Conservation (phyloP, 2,888 invertebrate species). For the Lagria hirta region DNA sequence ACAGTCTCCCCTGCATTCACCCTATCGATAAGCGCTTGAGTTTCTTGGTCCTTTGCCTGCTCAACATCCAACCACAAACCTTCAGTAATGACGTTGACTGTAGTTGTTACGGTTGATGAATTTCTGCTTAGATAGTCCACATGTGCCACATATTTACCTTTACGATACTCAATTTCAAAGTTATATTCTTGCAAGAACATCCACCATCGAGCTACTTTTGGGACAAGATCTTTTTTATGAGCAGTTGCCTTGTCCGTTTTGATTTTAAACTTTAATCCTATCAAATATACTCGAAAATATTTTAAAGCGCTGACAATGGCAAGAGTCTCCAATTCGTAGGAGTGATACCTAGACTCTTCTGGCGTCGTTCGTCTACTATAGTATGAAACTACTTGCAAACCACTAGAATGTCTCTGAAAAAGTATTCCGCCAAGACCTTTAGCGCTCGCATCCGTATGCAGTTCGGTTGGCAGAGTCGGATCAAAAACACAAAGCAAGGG, state of each 20-base stretch:
- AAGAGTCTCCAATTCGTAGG: conserved; percentile 41
- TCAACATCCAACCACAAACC: background rate
- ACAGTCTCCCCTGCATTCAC: no score
- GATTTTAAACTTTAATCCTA: conserved; percentile 34
- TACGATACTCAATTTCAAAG: conserved; percentile 27
- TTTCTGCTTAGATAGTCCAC: conserved; percentile 22
- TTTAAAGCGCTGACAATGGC: conserved; percentile 39
- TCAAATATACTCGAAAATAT: conserved; percentile 39
- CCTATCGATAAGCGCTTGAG: no score
- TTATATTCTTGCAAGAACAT: conserved; percentile 35
- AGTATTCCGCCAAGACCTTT: conserved; percentile 30
- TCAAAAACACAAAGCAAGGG: conserved; percentile 24
- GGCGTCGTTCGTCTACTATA: conserved; percentile 31
- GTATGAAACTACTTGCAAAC: conserved; percentile 29
- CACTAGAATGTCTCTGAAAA: conserved; percentile 25
- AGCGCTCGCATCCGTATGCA: conserved; percentile 35
- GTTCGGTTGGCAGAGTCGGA: conserved; percentile 24
- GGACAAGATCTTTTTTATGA: conserved; percentile 38
- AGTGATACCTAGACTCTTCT: conserved; percentile 33
- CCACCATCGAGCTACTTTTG: conserved; percentile 42
- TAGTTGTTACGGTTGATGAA: no score
- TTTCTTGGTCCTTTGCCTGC: no score
- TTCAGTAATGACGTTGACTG: background rate
- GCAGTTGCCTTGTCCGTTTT: conserved; percentile 41
- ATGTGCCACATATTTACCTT: conserved; percentile 21